These are phyloP conservation scores for Heterodera schachtii DNA, from an alignment of 1,140 invertebrate species.

Conservation along the genomic window DNA sequence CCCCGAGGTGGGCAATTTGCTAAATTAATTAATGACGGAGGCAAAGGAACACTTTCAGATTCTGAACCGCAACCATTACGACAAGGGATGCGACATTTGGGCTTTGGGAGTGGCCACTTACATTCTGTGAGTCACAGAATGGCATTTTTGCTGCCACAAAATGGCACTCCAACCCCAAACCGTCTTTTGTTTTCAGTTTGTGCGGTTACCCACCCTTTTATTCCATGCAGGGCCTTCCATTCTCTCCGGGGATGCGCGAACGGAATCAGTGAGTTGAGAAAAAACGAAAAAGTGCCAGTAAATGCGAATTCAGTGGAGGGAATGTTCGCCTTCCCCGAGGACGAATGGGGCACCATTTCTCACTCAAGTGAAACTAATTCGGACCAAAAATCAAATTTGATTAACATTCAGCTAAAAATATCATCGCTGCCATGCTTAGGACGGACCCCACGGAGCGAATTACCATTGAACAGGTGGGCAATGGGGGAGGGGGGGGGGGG, in stretches of 20 bases:
- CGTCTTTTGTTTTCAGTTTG: conserved; percentile 71
- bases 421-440: conserved; percentile 86
- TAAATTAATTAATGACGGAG: neutral
- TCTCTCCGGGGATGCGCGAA: conserved; percentile 97
- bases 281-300: conserved; percentile 3
- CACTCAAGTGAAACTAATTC: conserved; percentile 72
- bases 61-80: conserved; percentile 92
- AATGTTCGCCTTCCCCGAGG: conserved; percentile 91
- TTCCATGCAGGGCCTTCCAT: conserved; percentile 89
- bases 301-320: conserved; percentile 71
- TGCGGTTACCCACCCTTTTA: conserved; percentile 98
- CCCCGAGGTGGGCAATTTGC: conserved; percentile 76
- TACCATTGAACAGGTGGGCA: conserved; percentile 85
- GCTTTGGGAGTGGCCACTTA: conserved; percentile 68
- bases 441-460: conserved; percentile 85
- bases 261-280: conserved; percentile 76
- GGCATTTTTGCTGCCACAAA: too few relatives aligned
- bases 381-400: conserved; percentile 2
- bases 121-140: conserved; percentile 16
- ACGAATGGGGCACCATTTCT: conserved; percentile 91
- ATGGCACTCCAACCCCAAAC: neutral
- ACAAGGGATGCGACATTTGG: conserved; percentile 98
- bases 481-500: conserved; percentile 70
- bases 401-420: conserved; percentile 76
- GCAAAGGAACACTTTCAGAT: conserved; percentile 28